Percentiles rank a stretch among this genome's conserved stretches.
Evolutionary conservation across 2,797 vertebrate species (phyloP).

Genomic region (Alcedo quadribrachys): DNA sequence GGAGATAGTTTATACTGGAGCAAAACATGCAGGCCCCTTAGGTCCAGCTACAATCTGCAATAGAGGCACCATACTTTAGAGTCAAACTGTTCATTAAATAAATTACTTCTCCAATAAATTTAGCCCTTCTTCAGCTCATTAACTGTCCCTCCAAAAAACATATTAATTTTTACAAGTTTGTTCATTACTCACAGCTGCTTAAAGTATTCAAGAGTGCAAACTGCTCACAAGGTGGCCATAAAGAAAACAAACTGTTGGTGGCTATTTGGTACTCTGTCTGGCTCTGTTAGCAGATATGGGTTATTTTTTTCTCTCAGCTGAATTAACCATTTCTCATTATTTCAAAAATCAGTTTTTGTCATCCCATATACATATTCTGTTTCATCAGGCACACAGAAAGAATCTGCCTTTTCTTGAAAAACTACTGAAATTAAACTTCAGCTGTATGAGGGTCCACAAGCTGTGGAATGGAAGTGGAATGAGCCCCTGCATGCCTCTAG

Average conservation of each 20-base stretch:
- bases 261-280: background rate
- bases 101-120: background rate
- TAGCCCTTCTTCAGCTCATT: slow-evolving; percentile 7
- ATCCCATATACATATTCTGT: background rate
- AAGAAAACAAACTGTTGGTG: background rate
- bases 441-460: background rate
- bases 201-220: background rate
- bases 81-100: background rate
- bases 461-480: background rate
- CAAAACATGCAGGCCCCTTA: background rate
- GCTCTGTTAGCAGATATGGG: background rate
- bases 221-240: background rate
- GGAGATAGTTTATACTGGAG: background rate
- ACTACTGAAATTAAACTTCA: background rate
- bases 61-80: background rate
- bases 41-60: background rate
- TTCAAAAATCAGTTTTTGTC: background rate
- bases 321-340: background rate
- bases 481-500: background rate
- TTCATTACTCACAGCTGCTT: slow-evolving; percentile 16
- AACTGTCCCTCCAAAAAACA: background rate
- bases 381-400: background rate
- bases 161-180: slow-evolving; percentile 9
- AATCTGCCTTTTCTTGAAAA: background rate
- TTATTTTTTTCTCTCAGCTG: background rate